A percentile compares a stretch with the other conserved stretches of the same genome.
phyloP scores from a whole-genome alignment of 2,888 invertebrate genomes.

The Spatulosminthurus flaviceps region DNA sequence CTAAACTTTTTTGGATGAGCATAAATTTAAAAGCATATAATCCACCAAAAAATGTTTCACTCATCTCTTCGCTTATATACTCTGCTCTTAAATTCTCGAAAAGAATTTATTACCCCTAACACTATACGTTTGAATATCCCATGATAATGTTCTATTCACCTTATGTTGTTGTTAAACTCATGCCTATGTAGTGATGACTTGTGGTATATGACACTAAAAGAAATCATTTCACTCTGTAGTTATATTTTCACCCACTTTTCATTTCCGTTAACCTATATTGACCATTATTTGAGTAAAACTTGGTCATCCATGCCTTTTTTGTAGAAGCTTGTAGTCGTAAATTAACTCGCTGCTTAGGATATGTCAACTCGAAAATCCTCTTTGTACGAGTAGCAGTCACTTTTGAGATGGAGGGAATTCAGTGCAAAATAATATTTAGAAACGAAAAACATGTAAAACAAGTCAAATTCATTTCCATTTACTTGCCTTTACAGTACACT shows the following conservation, averaged over 20 bases:
- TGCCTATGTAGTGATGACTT: too few relatives aligned
- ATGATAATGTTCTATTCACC: too few relatives aligned
- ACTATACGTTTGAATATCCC: too few relatives aligned
- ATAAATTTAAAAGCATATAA: too few relatives aligned
- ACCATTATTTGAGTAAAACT: background rate
- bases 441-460: background rate
- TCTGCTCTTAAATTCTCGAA: too few relatives aligned
- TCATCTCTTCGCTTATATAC: too few relatives aligned
- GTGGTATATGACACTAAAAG: background rate
- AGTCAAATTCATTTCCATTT: conserved; percentile 18
- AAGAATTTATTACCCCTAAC: too few relatives aligned
- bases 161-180: too few relatives aligned
- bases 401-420: conserved; percentile 11
- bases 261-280: conserved; percentile 45
- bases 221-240: background rate
- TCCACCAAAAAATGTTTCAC: too few relatives aligned
- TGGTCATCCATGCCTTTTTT: conserved; percentile 3
- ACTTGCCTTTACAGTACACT: too few relatives aligned
- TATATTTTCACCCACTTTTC: conserved; percentile 23
- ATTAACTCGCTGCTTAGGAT: background rate
- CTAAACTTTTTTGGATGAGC: background rate
- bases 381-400: background rate
- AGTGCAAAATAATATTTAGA: background rate
- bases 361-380: conserved; percentile 1
- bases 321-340: background rate